These are phyloP conservation scores for Schlechtendalia chinensis DNA, from an alignment of 1,140 invertebrate genomes.

Conservation along the genomic window DNA sequence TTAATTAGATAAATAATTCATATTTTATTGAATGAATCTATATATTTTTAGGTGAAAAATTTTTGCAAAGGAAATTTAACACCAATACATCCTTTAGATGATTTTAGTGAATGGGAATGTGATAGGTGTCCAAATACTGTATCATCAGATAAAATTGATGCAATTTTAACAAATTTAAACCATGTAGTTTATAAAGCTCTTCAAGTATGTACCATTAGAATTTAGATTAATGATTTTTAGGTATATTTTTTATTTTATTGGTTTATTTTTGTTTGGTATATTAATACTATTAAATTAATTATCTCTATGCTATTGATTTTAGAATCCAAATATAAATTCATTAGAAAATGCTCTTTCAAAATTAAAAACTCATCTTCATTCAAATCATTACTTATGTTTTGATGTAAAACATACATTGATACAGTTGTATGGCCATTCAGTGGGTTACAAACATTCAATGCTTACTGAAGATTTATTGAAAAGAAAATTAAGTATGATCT, in stretches of 20 bases:
- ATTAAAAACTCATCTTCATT: conserved; percentile 69
- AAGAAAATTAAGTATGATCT: conserved; percentile 59
- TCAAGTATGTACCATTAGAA: neutral
- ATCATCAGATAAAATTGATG: conserved; percentile 30
- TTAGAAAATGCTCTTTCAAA: conserved; percentile 66
- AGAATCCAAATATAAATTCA: conserved; percentile 55
- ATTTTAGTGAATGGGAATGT: conserved; percentile 33
- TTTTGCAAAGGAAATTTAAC: conserved; percentile 43
- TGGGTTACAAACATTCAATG: conserved; percentile 61
- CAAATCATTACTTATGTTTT: conserved; percentile 78
- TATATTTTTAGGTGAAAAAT: conserved; percentile 10
- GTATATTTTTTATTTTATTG: no score
- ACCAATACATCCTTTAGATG: conserved; percentile 25
- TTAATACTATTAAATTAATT: neutral
- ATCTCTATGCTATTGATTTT: neutral
- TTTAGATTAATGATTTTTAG: no score
- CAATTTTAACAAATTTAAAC: conserved; percentile 19
- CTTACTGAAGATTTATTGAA: conserved; percentile 62
- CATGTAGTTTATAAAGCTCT: conserved; percentile 14
- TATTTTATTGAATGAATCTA: neutral
- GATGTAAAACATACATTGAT: conserved; percentile 75
- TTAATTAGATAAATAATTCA: neutral
- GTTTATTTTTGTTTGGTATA: neutral
- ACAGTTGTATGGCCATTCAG: conserved; percentile 70
- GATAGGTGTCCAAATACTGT: conserved; percentile 35